Evolutionary conservation across 2,888 invertebrate genomes (phyloP).

Genomic region (Ichneumon xanthorius): DNA sequence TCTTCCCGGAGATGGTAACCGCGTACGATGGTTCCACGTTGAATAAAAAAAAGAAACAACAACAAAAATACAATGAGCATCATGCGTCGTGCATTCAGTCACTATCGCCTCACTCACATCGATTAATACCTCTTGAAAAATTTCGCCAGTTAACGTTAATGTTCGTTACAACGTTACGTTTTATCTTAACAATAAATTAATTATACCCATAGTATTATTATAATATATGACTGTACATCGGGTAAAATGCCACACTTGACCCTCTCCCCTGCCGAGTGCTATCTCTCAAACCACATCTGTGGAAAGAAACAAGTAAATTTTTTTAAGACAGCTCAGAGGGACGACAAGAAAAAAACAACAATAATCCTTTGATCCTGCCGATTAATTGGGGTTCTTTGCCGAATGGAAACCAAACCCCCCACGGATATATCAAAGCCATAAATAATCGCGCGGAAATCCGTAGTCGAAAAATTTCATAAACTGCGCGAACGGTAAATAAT

Average conservation of each 20-base stretch:
- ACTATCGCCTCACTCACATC: conserved; percentile 13
- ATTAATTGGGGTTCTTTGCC: not conserved
- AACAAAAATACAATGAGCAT: conserved; percentile 33
- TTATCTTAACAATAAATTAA: conserved; percentile 47
- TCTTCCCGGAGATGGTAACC: not conserved
- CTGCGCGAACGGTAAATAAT: not conserved
- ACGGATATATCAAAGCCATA: not conserved
- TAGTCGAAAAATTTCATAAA: not conserved
- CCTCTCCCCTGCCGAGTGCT: not conserved
- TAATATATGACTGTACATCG: conserved; percentile 55
- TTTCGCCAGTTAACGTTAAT: not conserved
- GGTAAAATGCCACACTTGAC: conserved; percentile 40
- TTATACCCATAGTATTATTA: conserved; percentile 41
- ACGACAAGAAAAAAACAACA: conserved; percentile 19
- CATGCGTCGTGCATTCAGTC: not conserved
- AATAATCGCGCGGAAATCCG: not conserved
- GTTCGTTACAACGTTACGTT: conserved; percentile 22
- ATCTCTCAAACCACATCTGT: conserved; percentile 45
- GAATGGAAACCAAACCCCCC: not conserved
- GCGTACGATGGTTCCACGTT: not conserved
- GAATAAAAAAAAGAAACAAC: not conserved
- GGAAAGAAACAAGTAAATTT: not conserved
- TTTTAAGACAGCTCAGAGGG: not conserved
- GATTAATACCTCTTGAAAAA: conserved; percentile 39
- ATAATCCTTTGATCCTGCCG: conserved; percentile 16